phyloP scores from a whole-genome alignment of 2,113 vertebrate genomes.

The Natator depressus region DNA sequence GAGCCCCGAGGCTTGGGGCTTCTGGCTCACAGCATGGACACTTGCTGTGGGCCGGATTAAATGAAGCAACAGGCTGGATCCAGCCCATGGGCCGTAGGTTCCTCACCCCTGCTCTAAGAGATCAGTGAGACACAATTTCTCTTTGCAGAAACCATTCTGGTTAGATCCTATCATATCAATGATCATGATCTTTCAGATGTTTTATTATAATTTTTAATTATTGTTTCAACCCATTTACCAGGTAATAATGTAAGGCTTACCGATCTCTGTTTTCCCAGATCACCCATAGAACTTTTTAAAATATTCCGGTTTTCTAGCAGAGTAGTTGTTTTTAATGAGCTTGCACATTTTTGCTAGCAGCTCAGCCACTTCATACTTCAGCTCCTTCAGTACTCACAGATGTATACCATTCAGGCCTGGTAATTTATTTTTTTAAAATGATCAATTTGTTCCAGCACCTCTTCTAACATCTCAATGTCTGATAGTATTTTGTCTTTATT shows the following conservation, averaged over 20 bases:
- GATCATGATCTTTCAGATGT: background rate
- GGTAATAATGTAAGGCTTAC: background rate
- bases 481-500: background rate
- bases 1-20: too few relatives aligned
- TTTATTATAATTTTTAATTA: background rate
- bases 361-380: background rate
- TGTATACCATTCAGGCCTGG: background rate
- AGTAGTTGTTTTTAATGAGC: background rate
- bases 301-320: background rate
- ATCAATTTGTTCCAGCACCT: background rate
- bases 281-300: background rate
- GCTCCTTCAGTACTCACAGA: background rate
- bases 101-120: too few relatives aligned
- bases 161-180: background rate
- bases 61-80: too few relatives aligned
- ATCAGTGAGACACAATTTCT: background rate
- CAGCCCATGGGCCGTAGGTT: too few relatives aligned
- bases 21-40: too few relatives aligned
- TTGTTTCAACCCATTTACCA: background rate
- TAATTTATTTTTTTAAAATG: background rate
- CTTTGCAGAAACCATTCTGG: background rate
- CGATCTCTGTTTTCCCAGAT: background rate
- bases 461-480: background rate
- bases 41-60: too few relatives aligned
- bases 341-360: background rate